A percentile compares a stretch with the other conserved stretches of the same genome.
phyloP scores from a whole-genome alignment of 2,888 invertebrate species.

The Harmothoe impar region DNA sequence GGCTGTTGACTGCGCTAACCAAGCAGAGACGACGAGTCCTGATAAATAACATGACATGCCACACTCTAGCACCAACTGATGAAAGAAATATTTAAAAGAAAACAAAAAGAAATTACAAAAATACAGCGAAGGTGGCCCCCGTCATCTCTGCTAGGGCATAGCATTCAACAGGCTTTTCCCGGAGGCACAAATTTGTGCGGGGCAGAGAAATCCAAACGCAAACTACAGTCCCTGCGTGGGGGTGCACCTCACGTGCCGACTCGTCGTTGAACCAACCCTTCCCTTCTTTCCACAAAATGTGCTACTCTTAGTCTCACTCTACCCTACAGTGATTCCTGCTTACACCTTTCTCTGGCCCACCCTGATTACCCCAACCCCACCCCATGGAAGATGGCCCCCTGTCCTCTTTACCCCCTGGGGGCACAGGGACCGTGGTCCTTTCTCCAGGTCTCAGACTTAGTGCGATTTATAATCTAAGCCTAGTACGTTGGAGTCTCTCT shows the following conservation, averaged over 20 bases:
- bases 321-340: background rate
- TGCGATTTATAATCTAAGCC: too few relatives aligned
- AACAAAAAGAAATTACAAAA: background rate
- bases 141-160: conserved; percentile 15
- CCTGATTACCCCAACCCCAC: background rate
- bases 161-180: background rate
- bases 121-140: background rate
- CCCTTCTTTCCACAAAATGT: too few relatives aligned
- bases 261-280: background rate
- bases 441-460: background rate
- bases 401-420: background rate
- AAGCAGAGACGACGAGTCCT: conserved; percentile 22
- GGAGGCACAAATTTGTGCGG: conserved; percentile 6
- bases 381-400: conserved; percentile 26
- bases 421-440: background rate
- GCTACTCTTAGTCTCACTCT: background rate
- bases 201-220: background rate
- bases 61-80: conserved; percentile 58
- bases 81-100: background rate
- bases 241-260: background rate
- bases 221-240: background rate
- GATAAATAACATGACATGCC: conserved; percentile 58
- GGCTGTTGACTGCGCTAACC: background rate
- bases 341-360: background rate
- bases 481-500: too few relatives aligned